Conservation (phyloP, 2,888 invertebrate species). For the Drosophila meridionalis region DNA sequence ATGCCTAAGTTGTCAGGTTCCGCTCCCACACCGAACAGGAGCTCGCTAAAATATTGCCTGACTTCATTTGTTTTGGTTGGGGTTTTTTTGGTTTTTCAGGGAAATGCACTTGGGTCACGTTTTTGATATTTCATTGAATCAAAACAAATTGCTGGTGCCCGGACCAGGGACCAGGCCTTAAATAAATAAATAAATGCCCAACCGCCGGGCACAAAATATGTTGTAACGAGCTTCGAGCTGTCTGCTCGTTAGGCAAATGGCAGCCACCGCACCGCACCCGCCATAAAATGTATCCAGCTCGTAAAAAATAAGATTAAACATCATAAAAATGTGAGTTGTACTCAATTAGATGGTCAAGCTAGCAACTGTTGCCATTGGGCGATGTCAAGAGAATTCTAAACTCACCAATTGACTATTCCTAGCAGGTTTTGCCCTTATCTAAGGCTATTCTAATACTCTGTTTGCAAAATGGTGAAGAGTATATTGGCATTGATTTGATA, state of each 20-base stretch:
- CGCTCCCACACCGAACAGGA: neutral
- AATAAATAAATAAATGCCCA: conserved; percentile 69
- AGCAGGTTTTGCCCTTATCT: conserved; percentile 32
- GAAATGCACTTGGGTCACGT: conserved; percentile 71
- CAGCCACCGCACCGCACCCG: conserved; percentile 10
- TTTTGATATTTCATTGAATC: conserved; percentile 81
- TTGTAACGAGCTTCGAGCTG: conserved; percentile 46
- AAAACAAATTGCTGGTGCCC: conserved; percentile 73
- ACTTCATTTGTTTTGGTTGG: conserved; percentile 45
- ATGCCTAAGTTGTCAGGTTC: neutral
- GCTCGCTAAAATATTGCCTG: conserved; percentile 52
- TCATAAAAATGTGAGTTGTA: conserved; percentile 72
- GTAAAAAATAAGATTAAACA: conserved; percentile 75
- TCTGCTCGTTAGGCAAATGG: conserved; percentile 73
- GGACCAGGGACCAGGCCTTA: conserved; percentile 47
- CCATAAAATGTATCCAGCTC: conserved; percentile 56
- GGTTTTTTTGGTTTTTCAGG: conserved; percentile 12
- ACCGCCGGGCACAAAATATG: conserved; percentile 38
- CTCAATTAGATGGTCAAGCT: conserved; percentile 59
- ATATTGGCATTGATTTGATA: neutral
- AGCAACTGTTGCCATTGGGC: conserved; percentile 14
- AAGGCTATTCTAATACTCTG: neutral
- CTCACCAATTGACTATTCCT: conserved; percentile 51
- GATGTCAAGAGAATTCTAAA: conserved; percentile 9
- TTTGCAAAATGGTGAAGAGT: neutral